Percentiles rank a stretch among this genome's conserved stretches.
These are phyloP conservation scores for Neoscelio sp. DNA, from an alignment of 2,888 invertebrate species.

Conservation along the genomic window DNA sequence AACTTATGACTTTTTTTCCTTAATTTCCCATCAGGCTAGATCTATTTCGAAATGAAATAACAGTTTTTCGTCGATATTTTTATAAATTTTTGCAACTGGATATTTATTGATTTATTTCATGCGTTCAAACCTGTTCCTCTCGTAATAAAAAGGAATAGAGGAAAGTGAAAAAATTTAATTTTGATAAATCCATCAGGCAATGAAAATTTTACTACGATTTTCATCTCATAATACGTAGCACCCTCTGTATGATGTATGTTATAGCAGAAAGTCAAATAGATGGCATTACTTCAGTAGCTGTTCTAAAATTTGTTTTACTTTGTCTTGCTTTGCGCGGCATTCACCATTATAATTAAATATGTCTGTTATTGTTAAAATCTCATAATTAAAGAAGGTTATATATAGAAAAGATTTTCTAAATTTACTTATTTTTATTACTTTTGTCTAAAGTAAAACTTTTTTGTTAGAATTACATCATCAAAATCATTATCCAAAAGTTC, in stretches of 20 bases:
- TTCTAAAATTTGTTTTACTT: neutral
- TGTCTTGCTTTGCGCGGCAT: too few species aligned
- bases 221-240: conserved; percentile 9
- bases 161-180: conserved; percentile 27
- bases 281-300: neutral
- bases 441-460: neutral
- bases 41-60: too few species aligned
- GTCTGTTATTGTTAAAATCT: neutral
- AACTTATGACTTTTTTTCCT: too few species aligned
- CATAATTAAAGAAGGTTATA: neutral
- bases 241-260: neutral
- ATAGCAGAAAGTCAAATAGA: neutral
- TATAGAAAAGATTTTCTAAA: neutral
- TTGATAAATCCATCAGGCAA: conserved; percentile 23
- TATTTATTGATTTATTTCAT: conserved; percentile 19
- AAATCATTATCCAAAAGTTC: conserved; percentile 36
- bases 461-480: conserved; percentile 1
- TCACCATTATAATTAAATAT: neutral
- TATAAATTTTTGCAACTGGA: neutral
- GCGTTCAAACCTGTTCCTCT: neutral
- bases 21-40: too few species aligned
- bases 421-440: neutral
- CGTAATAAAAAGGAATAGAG: neutral
- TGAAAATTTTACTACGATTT: conserved; percentile 15
- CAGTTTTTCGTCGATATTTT: too few species aligned